Base-by-base conservation (phyloP, 2,888 invertebrate species). In the Hirtodrosophila confusa region DNA sequence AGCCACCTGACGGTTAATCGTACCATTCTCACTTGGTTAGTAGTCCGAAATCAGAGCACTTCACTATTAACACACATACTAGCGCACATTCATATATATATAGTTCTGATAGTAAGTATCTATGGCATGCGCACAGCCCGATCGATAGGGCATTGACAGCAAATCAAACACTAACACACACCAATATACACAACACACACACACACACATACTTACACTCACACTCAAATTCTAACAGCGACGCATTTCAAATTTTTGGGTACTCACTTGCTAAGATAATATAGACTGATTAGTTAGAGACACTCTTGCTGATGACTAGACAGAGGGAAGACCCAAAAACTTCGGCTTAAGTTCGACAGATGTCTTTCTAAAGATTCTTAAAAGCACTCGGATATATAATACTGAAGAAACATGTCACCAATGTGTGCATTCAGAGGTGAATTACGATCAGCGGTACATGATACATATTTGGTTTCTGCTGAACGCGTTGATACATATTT, bases 31-130 rank as follows among this genome's bases (percentile, higher is more conserved):
- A 17, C 27, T 43, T 49, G 12, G 36, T 31, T 62, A 27, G n/a
- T 29, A 27, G n/a, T 29, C 23, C 39, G 31, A 50, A 83, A 86
- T 75, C 77, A 67, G 53, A 0, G 57, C 67, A 79, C 64, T 68
- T 31, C 50, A 65, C 56, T 61, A 48, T 33, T 17, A 48, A 35
- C 61, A 27, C 39, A 55, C 50, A 43, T 9, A 48, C 17, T 2
- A 37, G 47, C 27, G 23, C 12, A 35, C n/a, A 44, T 17, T 9
- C 7, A 44, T 29, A 44, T 49, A 23, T 27, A 33, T 17, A 33
- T 9, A 17, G 12, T 24, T 27, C 7, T 24, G 58, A 65, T 72
- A 56, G 49, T 71, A 47, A 55, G 37, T 44, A 40, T 43, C 43
- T 54, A 39, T n/a, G 24, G 48, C 51, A 60, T 51, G 57, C 40